Evolutionary conservation across 2,797 vertebrate genomes (phyloP), one percentile per base, ranked within the genome.

Genomic region (Pelochelys cantorii): DNA sequence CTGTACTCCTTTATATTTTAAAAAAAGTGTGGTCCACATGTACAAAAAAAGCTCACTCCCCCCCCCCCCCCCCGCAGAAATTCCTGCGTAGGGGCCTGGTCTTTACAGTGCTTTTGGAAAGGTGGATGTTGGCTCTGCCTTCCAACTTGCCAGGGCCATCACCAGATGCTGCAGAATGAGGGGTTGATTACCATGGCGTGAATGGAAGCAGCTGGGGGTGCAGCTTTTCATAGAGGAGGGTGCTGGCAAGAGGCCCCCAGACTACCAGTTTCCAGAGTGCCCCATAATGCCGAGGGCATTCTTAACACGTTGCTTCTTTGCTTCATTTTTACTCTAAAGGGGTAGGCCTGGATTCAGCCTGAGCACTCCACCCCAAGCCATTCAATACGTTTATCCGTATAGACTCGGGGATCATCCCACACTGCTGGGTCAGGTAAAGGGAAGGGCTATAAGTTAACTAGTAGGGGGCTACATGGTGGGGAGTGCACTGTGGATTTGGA

Each of bases 371-470:
- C 10, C 17, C 65, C n/a, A 34, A 34, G n/a, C 5, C 62, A 11
- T n/a, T n/a, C 31, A 10, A 2, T 20, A 20, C 4, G 1, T n/a
- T 34, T 18, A 10, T 18, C 31, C 4, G 4, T 8, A 18, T 68
- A 9, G 18, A 8, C 31, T n/a, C 17, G 17, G 62, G 29, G 7
- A 48, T 34, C 62, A 34, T 34, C 65, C 65, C 17, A 18, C 17
- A n/a, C 31, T 9, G 62, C n/a, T 18, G 31, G 8, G 31, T n/a
- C 7, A n/a, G 6, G 18, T 65, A 31, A 18, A n/a, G 31, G 31
- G 31, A 65, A n/a, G 31, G 31, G 13, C 60, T 31, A 62, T 48
- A 48, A 9, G 42, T 15, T 62, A 17, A 59, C 60, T 62, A 31
- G 17, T 14, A 62, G 59, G 13, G 14, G 60, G 14, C 29, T 31